Evolutionary conservation across 2,888 invertebrate species (phyloP).

Genomic region (Anarsia innoxiella): DNA sequence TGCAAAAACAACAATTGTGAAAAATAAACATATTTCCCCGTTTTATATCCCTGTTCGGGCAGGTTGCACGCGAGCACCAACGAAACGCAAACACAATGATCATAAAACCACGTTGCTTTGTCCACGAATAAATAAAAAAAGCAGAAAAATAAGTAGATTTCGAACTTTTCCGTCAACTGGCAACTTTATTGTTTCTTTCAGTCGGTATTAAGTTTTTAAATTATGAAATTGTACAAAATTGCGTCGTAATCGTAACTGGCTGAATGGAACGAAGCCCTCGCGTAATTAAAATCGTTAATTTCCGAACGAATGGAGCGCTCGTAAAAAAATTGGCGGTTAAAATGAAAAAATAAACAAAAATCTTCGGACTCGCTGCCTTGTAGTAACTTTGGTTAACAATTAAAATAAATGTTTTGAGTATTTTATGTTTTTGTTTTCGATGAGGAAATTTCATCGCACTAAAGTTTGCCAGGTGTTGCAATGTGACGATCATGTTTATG

Average conservation of each 20-base stretch:
- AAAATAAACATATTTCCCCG: no score
- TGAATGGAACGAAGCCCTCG: constrained; percentile 10
- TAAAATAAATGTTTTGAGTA: constrained; percentile 2
- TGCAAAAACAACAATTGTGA: no score
- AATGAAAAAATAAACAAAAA: constrained; percentile 5
- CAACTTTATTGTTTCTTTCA: constrained; percentile 12
- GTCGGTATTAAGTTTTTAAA: constrained; percentile 22
- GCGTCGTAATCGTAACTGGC: constrained; percentile 20
- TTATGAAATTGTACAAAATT: constrained; percentile 35
- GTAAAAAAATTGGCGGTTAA: constrained; percentile 12
- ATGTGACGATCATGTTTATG: no score
- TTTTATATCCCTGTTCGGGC: no score
- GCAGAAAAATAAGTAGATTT: no score
- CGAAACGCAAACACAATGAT: neutral
- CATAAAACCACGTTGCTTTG: constrained; percentile 1
- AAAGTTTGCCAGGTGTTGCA: constrained; percentile 12
- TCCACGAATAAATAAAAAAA: no score
- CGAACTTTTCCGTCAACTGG: neutral
- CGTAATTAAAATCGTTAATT: constrained; percentile 21
- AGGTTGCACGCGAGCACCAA: neutral
- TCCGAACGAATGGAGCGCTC: constrained; percentile 14
- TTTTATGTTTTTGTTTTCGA: constrained; percentile 9
- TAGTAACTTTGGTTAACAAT: constrained; percentile 9
- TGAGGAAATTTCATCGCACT: no score
- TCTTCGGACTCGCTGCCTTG: constrained; percentile 15